Evolutionary conservation across 2,113 vertebrate genomes (phyloP).

Genomic region (Spea bombifrons): DNA sequence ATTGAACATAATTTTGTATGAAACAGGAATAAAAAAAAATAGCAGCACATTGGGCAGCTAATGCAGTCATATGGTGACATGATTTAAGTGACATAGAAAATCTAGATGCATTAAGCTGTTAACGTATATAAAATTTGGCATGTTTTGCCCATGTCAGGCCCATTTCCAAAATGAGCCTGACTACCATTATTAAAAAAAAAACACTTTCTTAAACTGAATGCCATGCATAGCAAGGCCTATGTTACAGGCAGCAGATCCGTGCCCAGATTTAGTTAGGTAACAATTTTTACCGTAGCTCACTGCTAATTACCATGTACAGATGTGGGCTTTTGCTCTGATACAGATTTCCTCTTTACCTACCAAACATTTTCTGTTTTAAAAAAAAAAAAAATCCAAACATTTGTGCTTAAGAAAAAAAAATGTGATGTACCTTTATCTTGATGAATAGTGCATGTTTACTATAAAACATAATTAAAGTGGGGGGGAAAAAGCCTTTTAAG

Average conservation of each 20-base stretch:
- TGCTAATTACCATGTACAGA: slow-evolving; percentile 56
- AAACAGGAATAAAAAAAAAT: slow-evolving; percentile 64
- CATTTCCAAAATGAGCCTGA: slow-evolving; percentile 65
- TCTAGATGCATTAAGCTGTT: slow-evolving; percentile 30
- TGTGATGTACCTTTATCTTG: slow-evolving; percentile 39
- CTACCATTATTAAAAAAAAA: slow-evolving; percentile 50
- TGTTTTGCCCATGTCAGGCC: slow-evolving; percentile 70
- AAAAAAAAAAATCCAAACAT: not conserved
- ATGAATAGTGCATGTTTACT: slow-evolving; percentile 33
- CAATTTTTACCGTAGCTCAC: slow-evolving; percentile 64
- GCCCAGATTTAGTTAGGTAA: slow-evolving; percentile 65
- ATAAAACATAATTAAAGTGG: not conserved
- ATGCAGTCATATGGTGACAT: slow-evolving; percentile 72
- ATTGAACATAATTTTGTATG: slow-evolving; percentile 68
- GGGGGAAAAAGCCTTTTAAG: not conserved
- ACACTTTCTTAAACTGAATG: slow-evolving; percentile 64
- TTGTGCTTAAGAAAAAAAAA: slow-evolving; percentile 37
- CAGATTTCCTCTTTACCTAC: not conserved
- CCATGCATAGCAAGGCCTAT: slow-evolving; percentile 72
- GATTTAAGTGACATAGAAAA: slow-evolving; percentile 51
- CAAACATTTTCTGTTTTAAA: not conserved
- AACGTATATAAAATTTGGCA: slow-evolving; percentile 58
- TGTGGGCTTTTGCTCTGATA: not conserved
- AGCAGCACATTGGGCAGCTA: slow-evolving; percentile 78
- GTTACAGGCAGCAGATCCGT: slow-evolving; percentile 63